Conservation (phyloP, 2,797 vertebrate species). For the Acridotheres tristis region DNA sequence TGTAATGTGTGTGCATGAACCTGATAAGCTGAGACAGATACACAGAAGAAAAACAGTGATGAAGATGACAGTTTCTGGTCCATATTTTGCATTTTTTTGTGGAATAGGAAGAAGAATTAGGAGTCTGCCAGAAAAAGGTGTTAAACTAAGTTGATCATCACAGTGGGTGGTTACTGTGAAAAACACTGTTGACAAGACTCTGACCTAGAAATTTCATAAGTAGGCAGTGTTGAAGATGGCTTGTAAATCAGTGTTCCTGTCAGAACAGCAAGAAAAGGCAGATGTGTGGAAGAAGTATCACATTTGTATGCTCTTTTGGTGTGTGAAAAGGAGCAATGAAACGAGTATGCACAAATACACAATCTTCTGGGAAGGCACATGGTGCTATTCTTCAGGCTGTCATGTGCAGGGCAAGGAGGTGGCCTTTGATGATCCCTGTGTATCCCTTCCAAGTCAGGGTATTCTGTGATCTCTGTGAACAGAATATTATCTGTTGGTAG, state of each 20-base stretch:
- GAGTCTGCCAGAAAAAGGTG: background rate
- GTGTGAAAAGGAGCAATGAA: background rate
- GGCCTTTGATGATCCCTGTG: background rate
- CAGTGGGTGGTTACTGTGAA: background rate
- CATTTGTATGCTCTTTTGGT: background rate
- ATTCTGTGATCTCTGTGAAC: background rate
- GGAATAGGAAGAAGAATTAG: background rate
- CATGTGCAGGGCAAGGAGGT: background rate
- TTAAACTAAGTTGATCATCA: background rate
- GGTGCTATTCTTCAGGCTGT: background rate
- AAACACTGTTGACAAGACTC: background rate
- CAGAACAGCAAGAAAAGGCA: background rate
- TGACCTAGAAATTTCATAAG: background rate
- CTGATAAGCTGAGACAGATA: fast-evolving
- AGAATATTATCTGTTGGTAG: background rate
- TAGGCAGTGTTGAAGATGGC: background rate
- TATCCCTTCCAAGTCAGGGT: background rate
- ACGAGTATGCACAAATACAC: background rate
- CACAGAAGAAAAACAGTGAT: background rate
- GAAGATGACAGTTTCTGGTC: background rate
- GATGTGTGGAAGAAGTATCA: background rate
- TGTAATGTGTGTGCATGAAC: background rate
- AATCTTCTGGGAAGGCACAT: background rate
- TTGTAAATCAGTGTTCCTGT: background rate
- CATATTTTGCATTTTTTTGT: background rate